Conservation (phyloP, 2,797 vertebrate species). For the Phoxinus dragarum region DNA sequence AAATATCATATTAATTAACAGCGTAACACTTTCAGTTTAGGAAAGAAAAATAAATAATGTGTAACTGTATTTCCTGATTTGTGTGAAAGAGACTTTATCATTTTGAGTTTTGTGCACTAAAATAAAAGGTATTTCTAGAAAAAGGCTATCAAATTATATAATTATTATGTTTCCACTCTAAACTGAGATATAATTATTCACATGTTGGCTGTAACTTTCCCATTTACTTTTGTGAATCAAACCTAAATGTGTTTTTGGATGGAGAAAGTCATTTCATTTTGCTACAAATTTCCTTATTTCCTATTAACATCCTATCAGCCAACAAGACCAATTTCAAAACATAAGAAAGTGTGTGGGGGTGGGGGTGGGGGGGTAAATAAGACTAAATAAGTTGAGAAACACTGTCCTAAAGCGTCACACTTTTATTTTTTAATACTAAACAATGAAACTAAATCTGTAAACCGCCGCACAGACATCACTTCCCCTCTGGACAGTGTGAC, state of each 20-base stretch:
- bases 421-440: constrained; percentile 1
- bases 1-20: not conserved
- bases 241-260: too few species aligned
- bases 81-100: not conserved
- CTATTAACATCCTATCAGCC: not conserved
- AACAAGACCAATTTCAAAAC: not conserved
- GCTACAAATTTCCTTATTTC: not conserved
- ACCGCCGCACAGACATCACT: constrained; percentile 12
- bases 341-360: too few species aligned
- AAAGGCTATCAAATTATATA: too few species aligned
- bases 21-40: too few species aligned
- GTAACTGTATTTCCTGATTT: not conserved
- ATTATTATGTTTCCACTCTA: too few species aligned
- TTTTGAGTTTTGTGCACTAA: not conserved
- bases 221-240: not conserved
- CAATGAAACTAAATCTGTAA: not conserved
- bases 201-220: too few species aligned
- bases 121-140: not conserved
- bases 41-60: not conserved
- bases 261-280: not conserved
- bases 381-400: not conserved
- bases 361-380: not conserved
- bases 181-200: too few species aligned
- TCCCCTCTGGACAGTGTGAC: constrained; percentile 7
- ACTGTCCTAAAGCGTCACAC: not conserved